Evolutionary conservation across 1,140 invertebrate genomes (phyloP), one percentile per base, ranked within the genome.

Genomic region (Acromyrmex heyeri): DNA sequence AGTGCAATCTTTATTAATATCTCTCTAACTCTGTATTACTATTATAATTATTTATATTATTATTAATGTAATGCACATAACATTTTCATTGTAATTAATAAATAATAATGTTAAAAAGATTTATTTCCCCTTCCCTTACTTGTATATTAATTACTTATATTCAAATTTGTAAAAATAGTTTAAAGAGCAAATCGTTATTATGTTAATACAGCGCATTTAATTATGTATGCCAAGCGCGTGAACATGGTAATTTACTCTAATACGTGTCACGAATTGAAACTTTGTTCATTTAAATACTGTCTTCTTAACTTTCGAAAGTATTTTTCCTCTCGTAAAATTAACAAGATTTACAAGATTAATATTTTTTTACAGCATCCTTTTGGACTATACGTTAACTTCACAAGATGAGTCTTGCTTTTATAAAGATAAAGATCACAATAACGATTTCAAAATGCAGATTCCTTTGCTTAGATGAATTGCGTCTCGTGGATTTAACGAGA

Each of bases 321-420:
- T 76, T 6, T 8, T 24, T 76, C 3, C 55, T 38, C 34, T 50
- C 18, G 18, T 48, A 27, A 8, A 34, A 53, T 27, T 64, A 44
- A 44, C 38, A 44, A 44, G 8, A 77, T 62, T 77, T 62, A 27
- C 12, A 21, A 55, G 21, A 81, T 70, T 70, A 69, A 21, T 69
- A 69, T 24, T 81, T 16, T 70, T 50, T 59, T 8, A n/a, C 18
- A 14, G 2, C 7, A 18, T 34, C 21, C 14, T 70, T 57, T 67
- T 14, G 5, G 16, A 53, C 2, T n/a, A 16, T n/a, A 48, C 21
- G 21, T 70, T 50, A 48, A 4, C 24, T 70, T 48, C 14, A 30
- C 24, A 44, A 10, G 24, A 30, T 21, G 16, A 18, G 7, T 34
- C 3, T 30, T 21, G 38, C 55, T n/a, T 67, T 79, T 57, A 10